phyloP scores from a whole-genome alignment of 2,797 vertebrate genomes.

The Valencia hispanica region DNA sequence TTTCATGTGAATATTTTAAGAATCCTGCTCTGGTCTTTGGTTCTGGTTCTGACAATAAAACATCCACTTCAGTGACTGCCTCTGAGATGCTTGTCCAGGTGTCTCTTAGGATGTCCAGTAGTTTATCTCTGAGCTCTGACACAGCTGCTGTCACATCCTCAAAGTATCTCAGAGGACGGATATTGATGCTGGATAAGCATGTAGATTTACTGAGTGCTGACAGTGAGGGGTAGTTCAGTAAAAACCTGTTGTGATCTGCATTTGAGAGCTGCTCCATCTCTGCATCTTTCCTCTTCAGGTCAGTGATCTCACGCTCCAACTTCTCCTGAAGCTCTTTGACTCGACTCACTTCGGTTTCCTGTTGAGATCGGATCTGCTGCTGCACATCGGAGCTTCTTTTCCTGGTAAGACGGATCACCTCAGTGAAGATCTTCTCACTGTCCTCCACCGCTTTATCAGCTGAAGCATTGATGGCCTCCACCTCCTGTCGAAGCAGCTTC shows the following conservation, averaged over 20 bases:
- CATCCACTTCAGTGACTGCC: constrained; percentile 3
- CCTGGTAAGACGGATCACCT: background rate
- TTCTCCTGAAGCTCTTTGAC: constrained; percentile 3
- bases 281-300: constrained; percentile 1
- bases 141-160: background rate
- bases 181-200: background rate
- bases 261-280: background rate
- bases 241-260: background rate
- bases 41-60: constrained; percentile 11
- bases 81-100: background rate
- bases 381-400: background rate
- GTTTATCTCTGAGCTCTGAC: background rate
- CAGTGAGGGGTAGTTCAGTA: background rate
- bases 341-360: background rate
- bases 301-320: background rate
- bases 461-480: background rate
- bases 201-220: background rate
- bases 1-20: constrained; percentile 3
- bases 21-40: constrained; percentile 6
- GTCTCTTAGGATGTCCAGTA: background rate
- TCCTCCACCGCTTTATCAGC: constrained; percentile 1
- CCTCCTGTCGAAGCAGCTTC: background rate
- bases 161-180: background rate
- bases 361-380: constrained; percentile 1
- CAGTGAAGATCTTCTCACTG: background rate